A percentile compares a stretch with the other conserved stretches of the same genome.
Evolutionary conservation across 2,113 vertebrate genomes (phyloP).

Genomic region (Xiphophorus hellerii): DNA sequence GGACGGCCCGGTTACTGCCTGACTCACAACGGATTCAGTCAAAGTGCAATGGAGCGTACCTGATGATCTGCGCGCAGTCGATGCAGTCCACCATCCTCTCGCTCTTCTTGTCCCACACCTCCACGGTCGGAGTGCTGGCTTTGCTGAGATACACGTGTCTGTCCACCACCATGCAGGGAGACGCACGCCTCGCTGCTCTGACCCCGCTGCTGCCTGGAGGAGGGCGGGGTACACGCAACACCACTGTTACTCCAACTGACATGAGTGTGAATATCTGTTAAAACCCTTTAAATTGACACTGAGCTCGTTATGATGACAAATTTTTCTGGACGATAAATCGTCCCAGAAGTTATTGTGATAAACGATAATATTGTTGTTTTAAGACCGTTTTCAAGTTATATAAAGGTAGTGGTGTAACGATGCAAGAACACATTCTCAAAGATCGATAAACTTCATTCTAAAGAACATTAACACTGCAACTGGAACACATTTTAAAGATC

Average conservation of each 20-base stretch:
- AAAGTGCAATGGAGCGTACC: conserved; percentile 70
- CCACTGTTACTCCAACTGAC: neutral
- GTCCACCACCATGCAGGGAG: conserved; percentile 89
- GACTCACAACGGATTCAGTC: neutral
- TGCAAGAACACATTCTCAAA: no score
- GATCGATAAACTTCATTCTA: neutral
- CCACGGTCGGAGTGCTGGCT: conserved; percentile 86
- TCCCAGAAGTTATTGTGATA: no score
- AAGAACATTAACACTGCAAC: neutral
- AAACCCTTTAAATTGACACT: no score
- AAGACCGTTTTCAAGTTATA: no score
- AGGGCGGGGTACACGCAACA: neutral
- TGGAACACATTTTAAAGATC: no score
- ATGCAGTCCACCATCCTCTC: conserved; percentile 88
- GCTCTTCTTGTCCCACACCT: conserved; percentile 94
- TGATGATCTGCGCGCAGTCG: conserved; percentile 88
- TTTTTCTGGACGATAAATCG: no score
- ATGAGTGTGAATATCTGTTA: no score
- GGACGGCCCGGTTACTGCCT: neutral
- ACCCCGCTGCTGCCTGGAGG: conserved; percentile 80
- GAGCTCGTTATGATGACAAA: no score
- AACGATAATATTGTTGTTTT: no score
- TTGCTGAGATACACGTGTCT: conserved; percentile 90
- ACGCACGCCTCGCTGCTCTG: conserved; percentile 85
- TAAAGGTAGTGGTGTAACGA: no score